phyloP scores from a whole-genome alignment of 1,140 invertebrate species.

The Drosophila busckii region DNA sequence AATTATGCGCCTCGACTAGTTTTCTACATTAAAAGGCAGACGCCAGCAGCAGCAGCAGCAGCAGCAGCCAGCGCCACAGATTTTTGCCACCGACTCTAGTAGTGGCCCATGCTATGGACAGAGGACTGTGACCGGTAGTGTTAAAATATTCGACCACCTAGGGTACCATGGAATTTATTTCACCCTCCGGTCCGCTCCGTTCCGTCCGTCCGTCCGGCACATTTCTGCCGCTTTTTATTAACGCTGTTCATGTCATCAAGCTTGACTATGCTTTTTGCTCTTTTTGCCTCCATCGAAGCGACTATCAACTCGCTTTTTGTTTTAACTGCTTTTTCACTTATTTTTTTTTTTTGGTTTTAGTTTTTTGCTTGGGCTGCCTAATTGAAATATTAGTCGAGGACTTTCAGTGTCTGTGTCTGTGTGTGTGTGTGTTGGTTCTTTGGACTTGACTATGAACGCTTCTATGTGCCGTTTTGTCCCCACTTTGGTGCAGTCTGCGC shows the following conservation, averaged over 20 bases:
- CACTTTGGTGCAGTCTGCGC: constrained; percentile 46
- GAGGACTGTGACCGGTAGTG: constrained; percentile 59
- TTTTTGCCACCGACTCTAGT: constrained; percentile 64
- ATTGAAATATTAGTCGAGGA: constrained; percentile 71
- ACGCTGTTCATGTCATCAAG: constrained; percentile 65
- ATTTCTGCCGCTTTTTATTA: constrained; percentile 76
- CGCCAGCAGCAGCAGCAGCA: too few relatives aligned
- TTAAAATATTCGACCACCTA: constrained; percentile 78
- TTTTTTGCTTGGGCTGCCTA: constrained; percentile 30
- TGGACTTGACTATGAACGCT: constrained; percentile 3
- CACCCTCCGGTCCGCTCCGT: too few relatives aligned
- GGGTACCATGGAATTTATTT: constrained; percentile 75
- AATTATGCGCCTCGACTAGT: constrained; percentile 76
- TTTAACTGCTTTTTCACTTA: neutral
- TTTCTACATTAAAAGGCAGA: constrained; percentile 77
- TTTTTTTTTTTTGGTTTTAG: constrained; percentile 2
- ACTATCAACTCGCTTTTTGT: constrained; percentile 1
- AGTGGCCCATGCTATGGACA: constrained; percentile 1
- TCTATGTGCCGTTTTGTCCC: constrained; percentile 16
- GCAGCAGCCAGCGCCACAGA: constrained; percentile 57
- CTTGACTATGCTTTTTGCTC: constrained; percentile 33
- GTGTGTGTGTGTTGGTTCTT: constrained; percentile 7
- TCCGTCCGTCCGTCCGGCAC: too few relatives aligned
- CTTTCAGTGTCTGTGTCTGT: constrained; percentile 24
- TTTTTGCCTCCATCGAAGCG: too few relatives aligned